Conservation (phyloP, 2,888 invertebrate species). For the Iselma pallidipennis region DNA sequence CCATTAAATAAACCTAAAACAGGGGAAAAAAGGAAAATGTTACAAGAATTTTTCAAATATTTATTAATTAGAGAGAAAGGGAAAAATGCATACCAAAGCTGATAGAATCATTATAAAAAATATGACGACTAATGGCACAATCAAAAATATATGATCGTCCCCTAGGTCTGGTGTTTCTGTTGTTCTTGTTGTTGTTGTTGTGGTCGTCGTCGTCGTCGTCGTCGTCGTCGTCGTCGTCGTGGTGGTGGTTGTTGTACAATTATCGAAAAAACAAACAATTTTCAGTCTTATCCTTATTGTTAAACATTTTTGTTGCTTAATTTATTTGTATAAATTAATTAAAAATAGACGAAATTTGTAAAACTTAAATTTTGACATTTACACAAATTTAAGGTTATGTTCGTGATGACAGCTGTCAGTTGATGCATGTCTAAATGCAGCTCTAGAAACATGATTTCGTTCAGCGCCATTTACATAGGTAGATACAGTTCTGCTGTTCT, state of each 20-base stretch:
- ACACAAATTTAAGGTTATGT: not conserved
- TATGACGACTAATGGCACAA: constrained; percentile 53
- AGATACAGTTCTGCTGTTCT: no score
- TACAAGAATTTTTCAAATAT: not conserved
- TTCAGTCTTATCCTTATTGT: constrained; percentile 5
- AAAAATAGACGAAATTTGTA: not conserved
- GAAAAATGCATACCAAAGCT: constrained; percentile 46
- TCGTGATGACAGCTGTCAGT: not conserved
- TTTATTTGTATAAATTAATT: no score
- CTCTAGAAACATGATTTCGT: no score
- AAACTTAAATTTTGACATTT: not conserved
- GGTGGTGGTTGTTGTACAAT: constrained; percentile 8
- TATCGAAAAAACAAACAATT: constrained; percentile 17
- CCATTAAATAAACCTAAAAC: constrained; percentile 58
- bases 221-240: no score
- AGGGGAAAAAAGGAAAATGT: constrained; percentile 6
- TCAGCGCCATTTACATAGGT: no score
- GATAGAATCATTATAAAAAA: constrained; percentile 50
- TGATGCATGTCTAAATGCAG: constrained; percentile 10
- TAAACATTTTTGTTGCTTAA: constrained; percentile 14
- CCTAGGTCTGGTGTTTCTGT: constrained; percentile 28
- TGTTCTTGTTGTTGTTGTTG: constrained; percentile 24
- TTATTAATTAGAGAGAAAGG: not conserved
- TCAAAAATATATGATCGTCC: constrained; percentile 46
- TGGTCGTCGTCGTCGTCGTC: no score